Evolutionary conservation across 2,113 vertebrate genomes (phyloP), one percentile per base, ranked within the genome.

Genomic region (Chloebia gouldiae): DNA sequence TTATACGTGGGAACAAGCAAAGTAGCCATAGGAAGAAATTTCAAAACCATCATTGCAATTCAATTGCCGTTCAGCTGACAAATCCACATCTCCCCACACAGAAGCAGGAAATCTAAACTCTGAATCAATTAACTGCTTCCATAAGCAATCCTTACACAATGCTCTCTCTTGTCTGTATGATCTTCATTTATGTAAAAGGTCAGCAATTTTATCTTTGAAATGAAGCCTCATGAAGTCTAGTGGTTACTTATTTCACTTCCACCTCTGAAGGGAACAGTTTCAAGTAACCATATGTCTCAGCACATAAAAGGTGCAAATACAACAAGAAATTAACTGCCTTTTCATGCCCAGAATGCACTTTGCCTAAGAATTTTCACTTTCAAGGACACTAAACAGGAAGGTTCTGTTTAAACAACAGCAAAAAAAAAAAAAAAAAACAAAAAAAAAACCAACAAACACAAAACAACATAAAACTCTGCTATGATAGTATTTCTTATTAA

Each of bases 201-300:
- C 81, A 95, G 80, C 69, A 91, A 77, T 89, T 94, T 93, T 69
- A 93, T 59, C 92, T 86, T 54, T 56, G 39, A 91, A 90, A 91
- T 19, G 49, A 95, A 94, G 81, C 13, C 66, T 81, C 51, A 17
- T 27, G 30, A 60, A 92, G 44, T 33, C 57, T 49, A 45, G 72
- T 24, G 65, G 86, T 91, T 91, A 93, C 72, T 42, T 76, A 92
- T 79, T 92, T 95, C 88, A 87, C 61, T 96, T 93, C 86, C 77
- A 95, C 77, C 56, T 88, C 60, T 64, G 73, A 75, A 63, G 76
- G 64, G n/a, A 87, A 77, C 42, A 84, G 73, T 84, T 92, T 92
- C 91, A 92, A 81, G 75, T 86, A 96, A 95, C 65, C 8, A 0
- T 68, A 25, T 33, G 71, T 44, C 86, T 95, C 81, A 89, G 91